A percentile compares a stretch with the other conserved stretches of the same genome.
These are phyloP conservation scores for Dasypolia templi DNA, from an alignment of 2,888 invertebrate species.

Conservation along the genomic window DNA sequence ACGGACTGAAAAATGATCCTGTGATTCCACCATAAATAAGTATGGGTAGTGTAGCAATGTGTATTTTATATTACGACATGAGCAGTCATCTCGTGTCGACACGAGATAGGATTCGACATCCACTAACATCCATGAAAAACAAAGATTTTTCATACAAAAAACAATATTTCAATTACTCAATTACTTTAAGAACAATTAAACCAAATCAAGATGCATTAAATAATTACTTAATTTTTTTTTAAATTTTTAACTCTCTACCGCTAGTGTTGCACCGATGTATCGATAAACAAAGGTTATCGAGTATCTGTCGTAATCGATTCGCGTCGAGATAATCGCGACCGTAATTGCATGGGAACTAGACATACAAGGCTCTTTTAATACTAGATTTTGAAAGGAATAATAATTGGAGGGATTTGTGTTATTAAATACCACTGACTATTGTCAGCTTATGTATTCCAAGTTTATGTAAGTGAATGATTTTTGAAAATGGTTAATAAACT, in stretches of 20 bases:
- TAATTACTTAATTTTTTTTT: constrained; percentile 9
- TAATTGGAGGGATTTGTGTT: constrained; percentile 18
- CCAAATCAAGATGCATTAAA: background rate
- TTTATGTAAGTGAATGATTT: too few species aligned
- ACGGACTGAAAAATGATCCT: too few species aligned
- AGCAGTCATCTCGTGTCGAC: background rate
- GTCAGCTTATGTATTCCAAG: too few species aligned
- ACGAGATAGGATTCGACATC: background rate
- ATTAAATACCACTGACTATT: too few species aligned
- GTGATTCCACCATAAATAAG: too few species aligned
- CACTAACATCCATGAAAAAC: background rate
- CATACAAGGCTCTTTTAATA: constrained; percentile 41
- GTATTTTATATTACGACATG: background rate
- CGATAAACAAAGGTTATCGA: constrained; percentile 61
- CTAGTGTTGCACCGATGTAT: constrained; percentile 54
- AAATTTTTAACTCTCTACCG: constrained; percentile 28
- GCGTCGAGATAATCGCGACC: constrained; percentile 57
- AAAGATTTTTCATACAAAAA: background rate
- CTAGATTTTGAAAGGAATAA: constrained; percentile 48
- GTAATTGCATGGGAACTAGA: constrained; percentile 56
- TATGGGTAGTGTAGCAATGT: background rate
- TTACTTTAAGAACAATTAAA: constrained; percentile 14
- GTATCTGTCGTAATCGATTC: constrained; percentile 61
- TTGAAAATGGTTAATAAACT: too few species aligned
- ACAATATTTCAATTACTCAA: background rate